Evolutionary conservation across 1,140 invertebrate genomes (phyloP), one percentile per base, ranked within the genome.

Genomic region (Drosophila arawakana): DNA sequence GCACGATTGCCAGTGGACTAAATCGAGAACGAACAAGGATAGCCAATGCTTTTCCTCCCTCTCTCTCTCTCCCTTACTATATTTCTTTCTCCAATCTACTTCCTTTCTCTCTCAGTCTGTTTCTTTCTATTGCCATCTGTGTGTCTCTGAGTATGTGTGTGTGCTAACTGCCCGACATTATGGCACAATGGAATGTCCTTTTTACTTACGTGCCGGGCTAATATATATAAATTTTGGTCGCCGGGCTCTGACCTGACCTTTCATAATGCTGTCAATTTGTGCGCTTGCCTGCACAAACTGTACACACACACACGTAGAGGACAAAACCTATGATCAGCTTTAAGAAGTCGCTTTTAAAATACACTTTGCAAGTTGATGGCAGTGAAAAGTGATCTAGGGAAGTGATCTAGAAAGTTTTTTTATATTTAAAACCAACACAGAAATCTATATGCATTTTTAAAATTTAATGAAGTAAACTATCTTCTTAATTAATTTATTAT

Each of bases 211-310:
- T 88, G 83, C 83, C 63, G 76, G 77, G 83, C 83, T 88, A 88
- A 89, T 89, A 88, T 88, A 88, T 88, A 88, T 88, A 88, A 88
- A 88, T 88, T 30, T 83, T 72, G 80, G 50, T 60, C 46, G 80
- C 50, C 73, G 58, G 62, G 15, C 57, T 67, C 80, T 63, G 80
- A 83, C 83, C 83, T 89, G 83, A 88, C 83, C 83, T 89, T 83
- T 88, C 80, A 83, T 88, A 88, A 88, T 89, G 84, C 80, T 89
- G 83, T 88, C 83, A 88, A 88, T 88, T 88, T 89, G 84, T 78
- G 81, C 83, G 83, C 83, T 85, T 83, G 84, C 73, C 80, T 88
- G 84, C 76, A 77, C 82, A 83, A 82, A 76, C 72, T n/a, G 18
- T 2, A 43, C 13, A 43, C 25, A 68, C 62, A 60, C 25, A 61